Evolutionary conservation across 2,888 invertebrate species (phyloP), one percentile per base, ranked within the genome.

Genomic region (Machimus rusticus): DNA sequence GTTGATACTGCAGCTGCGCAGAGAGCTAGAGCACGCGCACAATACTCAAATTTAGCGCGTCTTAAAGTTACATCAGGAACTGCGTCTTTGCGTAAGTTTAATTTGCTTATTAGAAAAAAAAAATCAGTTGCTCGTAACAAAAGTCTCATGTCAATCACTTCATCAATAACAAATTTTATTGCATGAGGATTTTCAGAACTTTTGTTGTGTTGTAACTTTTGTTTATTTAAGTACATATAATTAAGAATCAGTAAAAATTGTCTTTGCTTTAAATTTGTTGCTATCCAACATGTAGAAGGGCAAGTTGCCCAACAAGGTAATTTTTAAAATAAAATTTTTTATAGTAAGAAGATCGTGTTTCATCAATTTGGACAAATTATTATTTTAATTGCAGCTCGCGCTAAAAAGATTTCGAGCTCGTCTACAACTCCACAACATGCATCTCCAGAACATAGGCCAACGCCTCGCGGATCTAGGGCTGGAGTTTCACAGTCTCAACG

Each of bases 401-500:
- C 95, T 0, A 95, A 95, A 89, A 94, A 95, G 89, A 93, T 95
- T 0, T 94, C 95, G 0, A 94, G 94, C 88, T 90, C 92, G 3
- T 89, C 88, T 16, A 87, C 90, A 66, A 90, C 89, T 89, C 90
- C 51, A 74, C 88, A 89, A 86, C 88, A 90, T 89, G 89, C 90
- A 92, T 94, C 96, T 88, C 95, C 93, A 90, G 97, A 95, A 92
- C 94, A 92, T 91, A 91, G 90, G 90, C 94, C 92, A 90, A 94
- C 91, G 93, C 95, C 93, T 90, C 95, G 94, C 89, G 95, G 92
- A 91, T 95, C 93, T 90, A 94, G 96, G 31, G 94, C 96, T 2
- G 96, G 97, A 19, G 96, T 97, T 14, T 98, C 98, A 2, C 97
- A 97, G 91, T 98, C 98, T 74, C 98, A 98, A 94, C 98, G 98